Percentiles rank a stretch among this genome's conserved stretches.
Conservation (phyloP, 1,140 invertebrate genomes). For the Drosophila repletoides region DNA sequence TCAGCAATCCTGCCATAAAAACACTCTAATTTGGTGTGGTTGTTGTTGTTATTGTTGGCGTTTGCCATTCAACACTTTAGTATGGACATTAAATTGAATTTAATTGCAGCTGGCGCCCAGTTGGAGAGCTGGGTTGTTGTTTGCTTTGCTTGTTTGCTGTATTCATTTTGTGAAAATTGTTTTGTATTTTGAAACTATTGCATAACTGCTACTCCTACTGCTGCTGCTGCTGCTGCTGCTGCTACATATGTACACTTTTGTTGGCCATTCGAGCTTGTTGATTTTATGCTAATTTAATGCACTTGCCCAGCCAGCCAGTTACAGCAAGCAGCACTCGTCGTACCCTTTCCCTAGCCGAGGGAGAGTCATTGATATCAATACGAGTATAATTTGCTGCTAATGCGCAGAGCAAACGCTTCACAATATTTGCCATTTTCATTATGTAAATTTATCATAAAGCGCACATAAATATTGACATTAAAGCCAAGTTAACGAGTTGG, state of each 20-base stretch:
- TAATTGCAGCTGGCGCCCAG: conserved; percentile 53
- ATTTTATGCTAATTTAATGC: conserved; percentile 78
- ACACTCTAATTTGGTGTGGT: neutral
- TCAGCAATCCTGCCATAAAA: too few relatives aligned
- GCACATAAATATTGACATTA: conserved; percentile 54
- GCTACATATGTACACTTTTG: conserved; percentile 25
- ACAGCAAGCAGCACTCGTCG: neutral
- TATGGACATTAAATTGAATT: conserved; percentile 70
- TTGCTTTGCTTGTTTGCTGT: conserved; percentile 51
- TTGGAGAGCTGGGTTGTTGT: neutral
- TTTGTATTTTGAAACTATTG: conserved; percentile 57
- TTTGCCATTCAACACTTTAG: conserved; percentile 29
- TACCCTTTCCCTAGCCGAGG: neutral
- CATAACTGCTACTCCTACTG: too few relatives aligned
- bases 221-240: too few relatives aligned
- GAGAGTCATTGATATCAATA: conserved; percentile 58
- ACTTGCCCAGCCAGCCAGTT: conserved; percentile 26
- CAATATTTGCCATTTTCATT: conserved; percentile 68
- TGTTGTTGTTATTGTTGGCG: conserved; percentile 16
- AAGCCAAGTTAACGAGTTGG: conserved; percentile 65
- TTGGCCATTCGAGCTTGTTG: conserved; percentile 44
- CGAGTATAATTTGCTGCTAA: conserved; percentile 78
- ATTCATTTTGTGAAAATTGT: conserved; percentile 55
- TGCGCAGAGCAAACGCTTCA: conserved; percentile 52
- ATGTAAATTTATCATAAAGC: conserved; percentile 58